Percentiles rank a stretch among this genome's conserved stretches.
phyloP scores from a whole-genome alignment of 2,113 vertebrate species.

The Archocentrus centrarchus region DNA sequence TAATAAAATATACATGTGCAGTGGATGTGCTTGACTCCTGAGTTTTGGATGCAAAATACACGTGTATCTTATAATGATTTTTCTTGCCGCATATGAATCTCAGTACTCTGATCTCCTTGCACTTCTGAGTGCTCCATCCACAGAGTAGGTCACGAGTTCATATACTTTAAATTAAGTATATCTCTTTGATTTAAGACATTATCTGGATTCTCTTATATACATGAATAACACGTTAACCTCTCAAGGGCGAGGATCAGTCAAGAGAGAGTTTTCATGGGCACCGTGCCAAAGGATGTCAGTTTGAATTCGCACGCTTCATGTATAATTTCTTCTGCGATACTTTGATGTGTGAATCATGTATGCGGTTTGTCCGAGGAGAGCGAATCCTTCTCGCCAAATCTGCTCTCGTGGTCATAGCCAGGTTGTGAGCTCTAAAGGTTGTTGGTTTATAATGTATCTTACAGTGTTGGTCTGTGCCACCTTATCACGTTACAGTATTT shows the following conservation, averaged over 20 bases:
- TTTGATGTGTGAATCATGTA: constrained; percentile 46
- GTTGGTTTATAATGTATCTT: background rate
- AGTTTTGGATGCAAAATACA: constrained; percentile 18
- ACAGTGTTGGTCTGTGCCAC: background rate
- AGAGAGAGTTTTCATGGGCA: background rate
- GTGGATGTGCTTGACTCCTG: constrained; percentile 2
- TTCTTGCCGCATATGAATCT: constrained; percentile 5
- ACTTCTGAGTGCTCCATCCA: background rate
- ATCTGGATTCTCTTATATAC: constrained; percentile 2
- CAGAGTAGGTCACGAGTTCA: background rate
- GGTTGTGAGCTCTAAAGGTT: constrained; percentile 4
- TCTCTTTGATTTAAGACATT: constrained; percentile 6
- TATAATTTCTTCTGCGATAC: constrained; percentile 31
- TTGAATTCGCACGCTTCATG: constrained; percentile 25
- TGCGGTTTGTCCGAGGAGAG: constrained; percentile 11
- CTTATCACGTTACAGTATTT: background rate
- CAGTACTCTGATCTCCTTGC: constrained; percentile 13
- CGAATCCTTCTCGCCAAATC: constrained; percentile 7
- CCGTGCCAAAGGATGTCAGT: background rate
- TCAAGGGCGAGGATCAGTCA: background rate
- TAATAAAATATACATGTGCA: constrained; percentile 19
- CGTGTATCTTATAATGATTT: constrained; percentile 43
- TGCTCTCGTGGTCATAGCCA: background rate
- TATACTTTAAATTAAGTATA: constrained; percentile 10
- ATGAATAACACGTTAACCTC: constrained; percentile 1